These are phyloP conservation scores for Bombylius major DNA, from an alignment of 2,888 invertebrate genomes.

Conservation along the genomic window DNA sequence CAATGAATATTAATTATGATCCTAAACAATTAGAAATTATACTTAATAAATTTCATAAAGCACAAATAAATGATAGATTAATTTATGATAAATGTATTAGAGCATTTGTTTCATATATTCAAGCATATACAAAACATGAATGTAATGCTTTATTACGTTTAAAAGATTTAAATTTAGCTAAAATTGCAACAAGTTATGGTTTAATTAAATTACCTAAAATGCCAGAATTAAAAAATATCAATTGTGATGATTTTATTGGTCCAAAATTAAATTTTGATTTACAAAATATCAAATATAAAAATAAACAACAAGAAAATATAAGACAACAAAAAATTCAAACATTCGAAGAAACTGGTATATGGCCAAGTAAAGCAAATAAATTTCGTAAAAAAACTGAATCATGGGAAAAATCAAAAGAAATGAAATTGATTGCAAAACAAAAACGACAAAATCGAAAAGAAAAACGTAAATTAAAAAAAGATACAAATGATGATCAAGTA, in stretches of 20 bases:
- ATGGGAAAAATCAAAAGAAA: conserved; percentile 66
- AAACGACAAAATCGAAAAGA: conserved; percentile 40
- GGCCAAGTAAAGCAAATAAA: conserved; percentile 49
- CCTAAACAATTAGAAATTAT: conserved; percentile 31
- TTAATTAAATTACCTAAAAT: conserved; percentile 83
- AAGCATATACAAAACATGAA: conserved; percentile 91
- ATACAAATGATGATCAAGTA: conserved; percentile 22
- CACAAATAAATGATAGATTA: conserved; percentile 58
- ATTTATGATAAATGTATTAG: conserved; percentile 76
- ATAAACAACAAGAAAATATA: conserved; percentile 63
- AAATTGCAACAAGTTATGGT: conserved; percentile 78
- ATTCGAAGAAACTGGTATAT: conserved; percentile 60
- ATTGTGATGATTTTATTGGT: conserved; percentile 35
- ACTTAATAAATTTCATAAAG: conserved; percentile 45
- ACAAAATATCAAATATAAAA: conserved; percentile 62
- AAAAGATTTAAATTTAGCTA: conserved; percentile 76
- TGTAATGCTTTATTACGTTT: conserved; percentile 76
- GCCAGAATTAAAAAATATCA: conserved; percentile 77
- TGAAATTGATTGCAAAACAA: conserved; percentile 36
- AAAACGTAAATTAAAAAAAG: conserved; percentile 32
- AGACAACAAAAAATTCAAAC: conserved; percentile 57
- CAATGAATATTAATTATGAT: conserved; percentile 25
- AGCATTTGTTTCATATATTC: conserved; percentile 91
- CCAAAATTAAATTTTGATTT: conserved; percentile 51
- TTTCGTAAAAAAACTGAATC: conserved; percentile 46